Evolutionary conservation across 2,113 vertebrate genomes (phyloP), one percentile per base, ranked within the genome.

Genomic region (Oxyruncus cristatus): DNA sequence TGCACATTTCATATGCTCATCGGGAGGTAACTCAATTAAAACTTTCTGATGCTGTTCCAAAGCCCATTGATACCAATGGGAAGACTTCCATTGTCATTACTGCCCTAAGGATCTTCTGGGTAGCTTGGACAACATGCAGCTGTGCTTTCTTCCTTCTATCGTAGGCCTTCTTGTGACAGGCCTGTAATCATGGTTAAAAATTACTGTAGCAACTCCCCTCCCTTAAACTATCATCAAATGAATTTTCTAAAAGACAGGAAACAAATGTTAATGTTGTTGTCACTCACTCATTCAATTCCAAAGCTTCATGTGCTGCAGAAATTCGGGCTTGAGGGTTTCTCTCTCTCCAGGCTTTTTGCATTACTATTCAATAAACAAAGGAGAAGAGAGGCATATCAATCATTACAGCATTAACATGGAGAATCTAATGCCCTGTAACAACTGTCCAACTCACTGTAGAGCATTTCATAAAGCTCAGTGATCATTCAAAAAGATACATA

Each of bases 281-380:
- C 90, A 99, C 99, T 98, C 98, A 99, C 99, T 99, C 99, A 95
- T 99, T 99, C 68, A 99, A 98, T 96, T 99, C 99, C 98, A 99
- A 98, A 87, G 99, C 99, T 98, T 99, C 99, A 22, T 99, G 99
- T 61, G 99, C 99, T 80, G 99, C 99, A 81, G 99, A 99, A 98
- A 99, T 99, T 79, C 99, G 98, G 92, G 99, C 99, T 98, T 99
- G 99, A 20, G 99, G 99, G 88, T 99, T 99, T 97, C 99, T 99
- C 97, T 99, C 99, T 97, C 99, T 98, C 99, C 99, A 99, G 37
- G 99, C 99, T 98, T 99, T 99, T 94, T 99, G 99, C 99, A 99
- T 99, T 95, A 99, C 99, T 99, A 95, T 93, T 91, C 88, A 95
- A 91, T 47, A 97, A 92, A 97, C 85, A 93, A 94, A 85, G 42